These are phyloP conservation scores for Phortica magna DNA, from an alignment of 2,888 invertebrate species.

Conservation along the genomic window DNA sequence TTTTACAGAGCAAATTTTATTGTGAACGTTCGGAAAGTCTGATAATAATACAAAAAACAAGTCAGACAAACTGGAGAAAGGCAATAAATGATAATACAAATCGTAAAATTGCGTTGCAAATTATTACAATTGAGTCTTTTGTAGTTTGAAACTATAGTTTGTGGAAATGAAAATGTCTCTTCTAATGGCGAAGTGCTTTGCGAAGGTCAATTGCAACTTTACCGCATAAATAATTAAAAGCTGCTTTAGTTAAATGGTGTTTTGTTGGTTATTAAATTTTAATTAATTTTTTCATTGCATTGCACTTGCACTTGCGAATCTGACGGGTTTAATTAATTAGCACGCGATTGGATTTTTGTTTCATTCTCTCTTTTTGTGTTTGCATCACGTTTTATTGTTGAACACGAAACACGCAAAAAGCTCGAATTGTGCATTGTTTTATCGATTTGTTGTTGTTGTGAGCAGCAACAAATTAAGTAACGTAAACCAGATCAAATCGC, in stretches of 20 bases:
- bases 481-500: no score
- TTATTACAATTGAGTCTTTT: background rate
- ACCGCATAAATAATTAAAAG: background rate
- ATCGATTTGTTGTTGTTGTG: background rate
- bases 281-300: background rate
- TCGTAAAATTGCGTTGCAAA: background rate
- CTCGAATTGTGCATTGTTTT: background rate
- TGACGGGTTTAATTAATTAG: background rate
- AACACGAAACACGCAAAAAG: background rate
- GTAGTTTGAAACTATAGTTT: background rate
- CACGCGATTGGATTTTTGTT: background rate
- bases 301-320: background rate
- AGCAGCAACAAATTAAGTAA: no score
- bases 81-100: background rate
- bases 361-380: no score
- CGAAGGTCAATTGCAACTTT: background rate
- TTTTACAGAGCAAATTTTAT: no score
- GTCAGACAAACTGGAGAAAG: background rate
- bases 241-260: background rate
- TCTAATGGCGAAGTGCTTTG: background rate
- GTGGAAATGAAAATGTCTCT: background rate
- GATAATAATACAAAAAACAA: background rate
- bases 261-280: background rate
- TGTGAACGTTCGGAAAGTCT: background rate
- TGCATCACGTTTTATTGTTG: no score